Percentiles rank a stretch among this genome's conserved stretches.
Evolutionary conservation across 2,888 invertebrate species (phyloP).

Genomic region (Athetis lepigone): DNA sequence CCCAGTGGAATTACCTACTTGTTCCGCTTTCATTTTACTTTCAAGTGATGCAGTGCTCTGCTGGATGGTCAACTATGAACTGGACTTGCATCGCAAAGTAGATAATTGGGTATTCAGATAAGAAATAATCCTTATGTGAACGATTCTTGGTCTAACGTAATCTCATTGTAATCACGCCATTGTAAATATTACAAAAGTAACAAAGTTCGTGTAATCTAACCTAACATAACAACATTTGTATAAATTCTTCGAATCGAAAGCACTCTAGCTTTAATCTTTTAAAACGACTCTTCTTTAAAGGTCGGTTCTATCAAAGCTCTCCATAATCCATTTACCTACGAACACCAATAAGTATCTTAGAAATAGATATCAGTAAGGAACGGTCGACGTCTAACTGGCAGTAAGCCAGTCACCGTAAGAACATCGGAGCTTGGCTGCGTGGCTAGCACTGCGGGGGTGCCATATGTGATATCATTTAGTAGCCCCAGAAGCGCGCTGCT

Average conservation of each 20-base stretch:
- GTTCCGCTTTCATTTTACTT: slow-evolving; percentile 77
- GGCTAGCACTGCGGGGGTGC: slow-evolving; percentile 45
- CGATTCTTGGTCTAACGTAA: neutral
- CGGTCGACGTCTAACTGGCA: slow-evolving; percentile 56
- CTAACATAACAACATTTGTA: slow-evolving; percentile 4
- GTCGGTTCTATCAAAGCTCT: slow-evolving; percentile 35
- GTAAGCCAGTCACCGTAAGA: slow-evolving; percentile 57
- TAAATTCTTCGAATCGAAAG: neutral
- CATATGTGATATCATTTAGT: slow-evolving; percentile 66
- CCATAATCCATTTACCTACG: slow-evolving; percentile 57
- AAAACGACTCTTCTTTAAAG: slow-evolving; percentile 3
- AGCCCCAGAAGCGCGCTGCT: slow-evolving; percentile 57
- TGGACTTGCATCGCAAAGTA: neutral
- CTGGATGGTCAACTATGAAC: slow-evolving; percentile 38
- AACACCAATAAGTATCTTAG: slow-evolving; percentile 58
- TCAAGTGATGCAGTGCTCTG: slow-evolving; percentile 69
- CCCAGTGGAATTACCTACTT: slow-evolving; percentile 78
- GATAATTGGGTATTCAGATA: neutral
- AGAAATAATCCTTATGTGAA: neutral
- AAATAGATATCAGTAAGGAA: slow-evolving; percentile 54
- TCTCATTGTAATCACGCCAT: no score
- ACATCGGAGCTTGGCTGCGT: slow-evolving; percentile 42
- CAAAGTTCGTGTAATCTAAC: neutral
- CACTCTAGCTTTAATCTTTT: slow-evolving; percentile 10
- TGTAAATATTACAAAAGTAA: no score